These are phyloP conservation scores for Noctua fimbriata DNA, from an alignment of 2,888 invertebrate species.

Conservation along the genomic window DNA sequence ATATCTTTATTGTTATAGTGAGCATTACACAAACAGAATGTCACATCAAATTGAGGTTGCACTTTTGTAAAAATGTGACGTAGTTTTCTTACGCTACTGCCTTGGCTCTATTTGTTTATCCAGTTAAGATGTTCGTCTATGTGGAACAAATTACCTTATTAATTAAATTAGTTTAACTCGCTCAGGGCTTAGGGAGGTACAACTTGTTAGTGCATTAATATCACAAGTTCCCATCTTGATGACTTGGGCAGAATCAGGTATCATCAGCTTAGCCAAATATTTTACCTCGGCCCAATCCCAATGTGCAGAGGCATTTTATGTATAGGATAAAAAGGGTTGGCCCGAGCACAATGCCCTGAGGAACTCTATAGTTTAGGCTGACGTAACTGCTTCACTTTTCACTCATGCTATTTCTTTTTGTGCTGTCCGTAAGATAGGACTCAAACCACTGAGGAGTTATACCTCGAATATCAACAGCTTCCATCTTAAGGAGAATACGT, in stretches of 20 bases:
- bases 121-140: not conserved
- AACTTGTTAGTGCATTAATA: not conserved
- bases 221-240: not conserved
- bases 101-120: not conserved
- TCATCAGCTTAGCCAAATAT: not conserved
- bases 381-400: not conserved
- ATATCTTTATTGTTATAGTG: no score
- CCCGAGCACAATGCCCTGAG: not conserved
- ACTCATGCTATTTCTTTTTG: not conserved
- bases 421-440: not conserved
- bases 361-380: not conserved
- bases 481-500: not conserved
- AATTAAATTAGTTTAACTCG: not conserved
- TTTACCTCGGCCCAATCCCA: not conserved
- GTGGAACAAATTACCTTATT: not conserved
- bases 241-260: not conserved
- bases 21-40: no score
- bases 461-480: not conserved
- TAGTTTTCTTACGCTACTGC: not conserved
- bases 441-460: not conserved
- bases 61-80: not conserved
- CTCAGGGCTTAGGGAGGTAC: not conserved
- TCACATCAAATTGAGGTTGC: not conserved
- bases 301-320: not conserved
- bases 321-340: not conserved